Conservation (phyloP, 2,888 invertebrate genomes). For the Rosalia funebris region DNA sequence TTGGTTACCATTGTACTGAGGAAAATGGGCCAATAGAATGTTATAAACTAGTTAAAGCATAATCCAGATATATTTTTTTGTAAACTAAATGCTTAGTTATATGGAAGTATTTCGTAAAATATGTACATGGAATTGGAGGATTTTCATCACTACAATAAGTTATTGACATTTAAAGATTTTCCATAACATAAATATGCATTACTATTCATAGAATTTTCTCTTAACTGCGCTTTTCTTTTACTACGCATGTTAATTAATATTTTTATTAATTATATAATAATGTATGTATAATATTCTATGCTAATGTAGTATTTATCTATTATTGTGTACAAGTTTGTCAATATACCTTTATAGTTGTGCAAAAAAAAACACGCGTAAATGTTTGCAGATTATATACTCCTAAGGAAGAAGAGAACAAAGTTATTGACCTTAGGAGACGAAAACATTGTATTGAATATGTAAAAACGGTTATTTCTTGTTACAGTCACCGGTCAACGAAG, state of each 20-base stretch:
- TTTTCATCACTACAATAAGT: constrained; percentile 6
- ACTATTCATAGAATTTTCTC: neutral
- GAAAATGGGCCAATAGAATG: too few species aligned
- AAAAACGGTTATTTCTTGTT: constrained; percentile 51
- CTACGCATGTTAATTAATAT: constrained; percentile 45
- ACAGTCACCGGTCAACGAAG: constrained; percentile 53
- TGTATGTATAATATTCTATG: neutral
- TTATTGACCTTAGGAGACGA: too few species aligned
- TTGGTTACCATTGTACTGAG: too few species aligned
- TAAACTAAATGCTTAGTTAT: too few species aligned
- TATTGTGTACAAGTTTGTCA: neutral
- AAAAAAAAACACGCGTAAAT: neutral
- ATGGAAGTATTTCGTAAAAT: neutral
- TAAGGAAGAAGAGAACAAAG: too few species aligned
- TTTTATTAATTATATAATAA: neutral
- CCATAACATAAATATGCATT: neutral
- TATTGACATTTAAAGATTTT: constrained; percentile 6
- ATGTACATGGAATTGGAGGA: too few species aligned
- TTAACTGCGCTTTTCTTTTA: constrained; percentile 38
- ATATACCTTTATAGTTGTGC: neutral
- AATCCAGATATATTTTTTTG: too few species aligned
- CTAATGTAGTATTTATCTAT: neutral
- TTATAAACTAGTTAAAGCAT: too few species aligned
- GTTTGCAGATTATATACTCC: too few species aligned
- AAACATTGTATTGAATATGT: too few species aligned